These are phyloP conservation scores for Castor canadensis DNA, from an alignment of 2,113 vertebrate genomes.

Conservation along the genomic window DNA sequence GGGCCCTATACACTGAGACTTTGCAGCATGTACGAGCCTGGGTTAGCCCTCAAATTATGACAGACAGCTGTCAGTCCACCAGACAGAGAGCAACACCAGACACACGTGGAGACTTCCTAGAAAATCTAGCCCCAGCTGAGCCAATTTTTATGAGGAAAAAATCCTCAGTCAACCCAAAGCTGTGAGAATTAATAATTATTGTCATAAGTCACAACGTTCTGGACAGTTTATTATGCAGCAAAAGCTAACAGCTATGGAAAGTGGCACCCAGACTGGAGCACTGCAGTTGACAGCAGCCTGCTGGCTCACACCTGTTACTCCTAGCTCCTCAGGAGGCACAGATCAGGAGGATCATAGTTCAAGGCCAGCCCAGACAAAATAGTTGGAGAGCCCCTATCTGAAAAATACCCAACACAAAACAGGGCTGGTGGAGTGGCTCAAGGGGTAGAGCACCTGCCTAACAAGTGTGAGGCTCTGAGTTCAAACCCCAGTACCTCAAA, in stretches of 20 bases:
- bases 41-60: neutral
- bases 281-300: neutral
- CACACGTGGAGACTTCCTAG: neutral
- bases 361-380: too few relatives aligned
- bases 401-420: too few relatives aligned
- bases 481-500: too few relatives aligned
- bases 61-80: neutral
- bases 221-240: neutral
- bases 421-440: too few relatives aligned
- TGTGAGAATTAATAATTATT: neutral
- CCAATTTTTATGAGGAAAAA: neutral
- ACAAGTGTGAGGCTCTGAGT: too few relatives aligned
- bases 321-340: too few relatives aligned
- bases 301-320: too few relatives aligned
- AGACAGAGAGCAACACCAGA: neutral
- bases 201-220: neutral
- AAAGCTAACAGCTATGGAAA: neutral
- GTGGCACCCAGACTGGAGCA: neutral
- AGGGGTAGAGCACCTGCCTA: too few relatives aligned
- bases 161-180: neutral
- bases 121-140: neutral
- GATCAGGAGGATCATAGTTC: too few relatives aligned
- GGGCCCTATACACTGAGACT: neutral
- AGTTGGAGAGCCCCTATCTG: too few relatives aligned
- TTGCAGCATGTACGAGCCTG: neutral